Percentiles rank a stretch among this genome's conserved stretches.
phyloP scores from a whole-genome alignment of 1,140 invertebrate species.

The Dinoponera quadriceps region DNA sequence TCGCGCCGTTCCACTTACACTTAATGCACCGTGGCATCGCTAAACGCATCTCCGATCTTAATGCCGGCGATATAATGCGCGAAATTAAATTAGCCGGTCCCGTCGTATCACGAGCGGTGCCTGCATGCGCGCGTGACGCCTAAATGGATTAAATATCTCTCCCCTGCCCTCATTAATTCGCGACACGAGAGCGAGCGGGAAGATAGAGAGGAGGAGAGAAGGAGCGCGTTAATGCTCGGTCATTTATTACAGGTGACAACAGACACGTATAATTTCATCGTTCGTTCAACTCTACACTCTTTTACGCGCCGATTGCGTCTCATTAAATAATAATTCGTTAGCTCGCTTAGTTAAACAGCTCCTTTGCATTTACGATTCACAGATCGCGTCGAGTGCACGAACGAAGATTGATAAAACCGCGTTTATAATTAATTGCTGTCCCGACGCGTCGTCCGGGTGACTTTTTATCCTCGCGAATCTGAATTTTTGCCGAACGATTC shows the following conservation, averaged over 20 bases:
- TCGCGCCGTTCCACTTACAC: slow-evolving; percentile 67
- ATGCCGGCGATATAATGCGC: slow-evolving; percentile 28
- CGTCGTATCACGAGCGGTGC: slow-evolving; percentile 28
- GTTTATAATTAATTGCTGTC: too few relatives aligned
- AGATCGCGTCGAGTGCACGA: too few relatives aligned
- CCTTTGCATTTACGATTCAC: neutral
- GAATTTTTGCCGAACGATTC: too few relatives aligned
- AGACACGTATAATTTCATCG: slow-evolving; percentile 11
- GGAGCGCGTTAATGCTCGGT: slow-evolving; percentile 27
- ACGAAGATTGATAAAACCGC: too few relatives aligned
- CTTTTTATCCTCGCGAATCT: too few relatives aligned
- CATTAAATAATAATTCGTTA: slow-evolving; percentile 18
- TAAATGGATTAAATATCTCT: slow-evolving; percentile 55
- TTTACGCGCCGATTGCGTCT: neutral
- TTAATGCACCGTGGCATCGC: slow-evolving; percentile 65
- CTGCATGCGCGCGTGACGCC: slow-evolving; percentile 31
- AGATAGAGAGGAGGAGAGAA: too few relatives aligned
- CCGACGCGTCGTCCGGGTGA: too few relatives aligned
- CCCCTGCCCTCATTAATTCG: slow-evolving; percentile 39
- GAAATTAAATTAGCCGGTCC: slow-evolving; percentile 58
- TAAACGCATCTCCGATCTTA: slow-evolving; percentile 68
- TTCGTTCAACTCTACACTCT: neutral
- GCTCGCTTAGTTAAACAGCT: neutral
- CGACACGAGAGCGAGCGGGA: neutral
- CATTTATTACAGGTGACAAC: slow-evolving; percentile 36